Conservation (phyloP, 2,888 invertebrate genomes). For the Brachyptera putata region DNA sequence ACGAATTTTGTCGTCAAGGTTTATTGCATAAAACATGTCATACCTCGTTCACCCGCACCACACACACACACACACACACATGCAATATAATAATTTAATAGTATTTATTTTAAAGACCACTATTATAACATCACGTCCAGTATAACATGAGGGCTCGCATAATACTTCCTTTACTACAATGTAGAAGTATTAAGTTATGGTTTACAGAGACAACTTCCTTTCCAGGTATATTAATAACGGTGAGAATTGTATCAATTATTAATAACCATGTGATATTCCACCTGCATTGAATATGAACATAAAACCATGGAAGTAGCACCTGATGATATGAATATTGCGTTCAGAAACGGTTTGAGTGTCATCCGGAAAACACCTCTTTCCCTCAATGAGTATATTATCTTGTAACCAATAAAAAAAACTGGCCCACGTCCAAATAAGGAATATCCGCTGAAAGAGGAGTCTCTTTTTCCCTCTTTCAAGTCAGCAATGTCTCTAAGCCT, state of each 20-base stretch:
- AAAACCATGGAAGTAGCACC: background rate
- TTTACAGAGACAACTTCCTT: background rate
- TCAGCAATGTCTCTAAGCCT: background rate
- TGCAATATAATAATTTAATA: no score
- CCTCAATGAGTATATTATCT: no score
- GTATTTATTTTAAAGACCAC: no score
- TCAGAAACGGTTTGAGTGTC: no score
- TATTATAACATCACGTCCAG: no score
- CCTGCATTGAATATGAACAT: background rate
- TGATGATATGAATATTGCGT: no score
- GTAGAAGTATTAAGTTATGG: background rate
- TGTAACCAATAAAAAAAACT: background rate
- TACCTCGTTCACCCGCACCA: no score
- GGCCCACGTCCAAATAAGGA: slow-evolving; percentile 2
- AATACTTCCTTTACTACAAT: background rate
- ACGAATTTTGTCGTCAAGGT: no score
- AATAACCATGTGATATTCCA: slow-evolving; percentile 6
- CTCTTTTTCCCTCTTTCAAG: background rate
- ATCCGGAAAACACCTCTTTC: background rate
- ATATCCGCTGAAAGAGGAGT: slow-evolving; percentile 1
- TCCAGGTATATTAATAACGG: slow-evolving; percentile 6
- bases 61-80: no score
- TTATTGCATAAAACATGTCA: no score
- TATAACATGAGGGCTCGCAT: background rate
- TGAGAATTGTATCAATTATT: slow-evolving; percentile 4